Percentiles rank a stretch among this genome's conserved stretches.
Evolutionary conservation across 1,140 invertebrate genomes (phyloP).

Genomic region (Drosophila carrolli): DNA sequence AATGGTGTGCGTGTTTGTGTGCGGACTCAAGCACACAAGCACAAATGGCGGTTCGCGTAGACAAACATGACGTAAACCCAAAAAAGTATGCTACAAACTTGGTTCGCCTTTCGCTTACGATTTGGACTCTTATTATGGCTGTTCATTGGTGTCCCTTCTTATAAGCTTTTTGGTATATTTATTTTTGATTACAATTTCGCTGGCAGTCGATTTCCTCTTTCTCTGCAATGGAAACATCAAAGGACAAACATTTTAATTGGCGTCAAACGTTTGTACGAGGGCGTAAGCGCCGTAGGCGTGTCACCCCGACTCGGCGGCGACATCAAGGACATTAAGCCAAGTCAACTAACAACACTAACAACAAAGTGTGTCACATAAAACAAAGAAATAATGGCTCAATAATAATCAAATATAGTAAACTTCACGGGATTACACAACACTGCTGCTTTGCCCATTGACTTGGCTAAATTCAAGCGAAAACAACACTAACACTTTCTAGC

Average conservation of each 20-base stretch:
- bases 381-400: neutral
- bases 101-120: slow-evolving; percentile 28
- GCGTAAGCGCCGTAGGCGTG: slow-evolving; percentile 30
- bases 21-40: slow-evolving; percentile 42
- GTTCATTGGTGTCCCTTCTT: slow-evolving; percentile 27
- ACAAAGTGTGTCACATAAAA: slow-evolving; percentile 30
- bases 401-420: slow-evolving; percentile 1
- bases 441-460: slow-evolving; percentile 10
- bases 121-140: slow-evolving; percentile 24
- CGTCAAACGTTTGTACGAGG: slow-evolving; percentile 17
- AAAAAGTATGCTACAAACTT: slow-evolving; percentile 70
- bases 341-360: slow-evolving; percentile 43
- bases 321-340: slow-evolving; percentile 65
- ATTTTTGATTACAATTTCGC: slow-evolving; percentile 17
- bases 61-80: slow-evolving; percentile 80
- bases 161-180: slow-evolving; percentile 8
- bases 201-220: slow-evolving; percentile 1
- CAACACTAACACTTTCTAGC: slow-evolving; percentile 46
- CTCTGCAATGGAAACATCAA: slow-evolving; percentile 29
- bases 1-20: slow-evolving; percentile 24
- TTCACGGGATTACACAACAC: slow-evolving; percentile 38
- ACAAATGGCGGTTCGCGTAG: slow-evolving; percentile 62
- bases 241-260: slow-evolving; percentile 42
- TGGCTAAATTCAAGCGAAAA: slow-evolving; percentile 30
- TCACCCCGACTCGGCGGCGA: slow-evolving; percentile 66